These are phyloP conservation scores for Aporophyla nigra DNA, from an alignment of 2,888 invertebrate genomes.

Conservation along the genomic window DNA sequence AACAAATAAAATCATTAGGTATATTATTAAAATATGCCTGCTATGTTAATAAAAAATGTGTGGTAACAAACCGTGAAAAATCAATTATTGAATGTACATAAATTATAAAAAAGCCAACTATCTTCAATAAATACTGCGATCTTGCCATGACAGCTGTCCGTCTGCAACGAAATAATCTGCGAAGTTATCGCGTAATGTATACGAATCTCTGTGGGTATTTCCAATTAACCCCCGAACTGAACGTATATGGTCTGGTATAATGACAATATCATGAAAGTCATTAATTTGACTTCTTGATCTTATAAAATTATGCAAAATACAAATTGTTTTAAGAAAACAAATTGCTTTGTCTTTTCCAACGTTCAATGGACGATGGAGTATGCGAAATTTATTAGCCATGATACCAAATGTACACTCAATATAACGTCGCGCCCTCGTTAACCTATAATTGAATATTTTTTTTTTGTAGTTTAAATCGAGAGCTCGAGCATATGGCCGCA, in stretches of 20 bases:
- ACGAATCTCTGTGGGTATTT: conserved; percentile 50
- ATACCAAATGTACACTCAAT: conserved; percentile 58
- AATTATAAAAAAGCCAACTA: conserved; percentile 54
- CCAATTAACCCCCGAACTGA: conserved; percentile 45
- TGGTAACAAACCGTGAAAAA: conserved; percentile 56
- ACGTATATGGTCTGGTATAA: conserved; percentile 59
- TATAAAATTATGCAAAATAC: conserved; percentile 51
- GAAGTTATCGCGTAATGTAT: conserved; percentile 60
- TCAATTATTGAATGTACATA: conserved; percentile 50
- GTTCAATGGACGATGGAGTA: conserved; percentile 59
- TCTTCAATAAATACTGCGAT: conserved; percentile 59
- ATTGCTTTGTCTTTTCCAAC: conserved; percentile 51
- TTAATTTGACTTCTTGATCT: conserved; percentile 33
- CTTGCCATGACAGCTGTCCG: conserved; percentile 60
- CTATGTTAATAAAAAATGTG: conserved; percentile 64
- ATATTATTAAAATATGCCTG: conserved; percentile 64
- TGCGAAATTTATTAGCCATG: conserved; percentile 60
- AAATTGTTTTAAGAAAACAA: conserved; percentile 49
- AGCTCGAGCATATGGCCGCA: conserved; percentile 64
- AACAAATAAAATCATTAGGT: conserved; percentile 62
- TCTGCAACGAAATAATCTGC: conserved; percentile 59
- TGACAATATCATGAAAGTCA: conserved; percentile 53
- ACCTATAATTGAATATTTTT: conserved; percentile 55
- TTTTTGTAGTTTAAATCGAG: conserved; percentile 55
- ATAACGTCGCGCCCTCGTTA: conserved; percentile 58